These are phyloP conservation scores for Eurypyga helias DNA, from an alignment of 2,113 vertebrate genomes.

Conservation along the genomic window DNA sequence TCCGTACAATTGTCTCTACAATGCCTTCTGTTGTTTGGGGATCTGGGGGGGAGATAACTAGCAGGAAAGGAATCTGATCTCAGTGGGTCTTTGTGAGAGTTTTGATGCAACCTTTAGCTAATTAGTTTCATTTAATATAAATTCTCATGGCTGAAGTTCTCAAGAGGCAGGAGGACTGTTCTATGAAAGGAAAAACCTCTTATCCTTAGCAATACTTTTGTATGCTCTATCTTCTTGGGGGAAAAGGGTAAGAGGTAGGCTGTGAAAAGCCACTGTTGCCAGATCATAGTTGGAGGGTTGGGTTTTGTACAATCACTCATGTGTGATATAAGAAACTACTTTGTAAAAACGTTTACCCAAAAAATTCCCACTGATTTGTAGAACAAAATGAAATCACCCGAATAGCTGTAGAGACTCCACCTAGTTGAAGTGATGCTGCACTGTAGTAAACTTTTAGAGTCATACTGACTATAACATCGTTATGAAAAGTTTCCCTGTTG, in stretches of 20 bases:
- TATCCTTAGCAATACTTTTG: slow-evolving; percentile 28
- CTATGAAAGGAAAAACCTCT: slow-evolving; percentile 53
- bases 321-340: not conserved
- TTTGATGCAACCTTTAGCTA: slow-evolving; percentile 73
- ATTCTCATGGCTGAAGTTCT: slow-evolving; percentile 59
- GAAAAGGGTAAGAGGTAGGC: slow-evolving; percentile 1
- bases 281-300: not conserved
- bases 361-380: not conserved
- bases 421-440: not conserved
- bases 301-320: not conserved
- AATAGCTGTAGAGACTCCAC: not conserved
- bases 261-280: not conserved
- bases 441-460: not conserved
- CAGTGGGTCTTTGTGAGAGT: slow-evolving; percentile 58
- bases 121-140: slow-evolving; percentile 71
- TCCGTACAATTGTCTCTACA: slow-evolving; percentile 57
- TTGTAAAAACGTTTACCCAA: not conserved
- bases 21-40: slow-evolving; percentile 62
- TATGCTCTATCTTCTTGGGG: slow-evolving; percentile 14
- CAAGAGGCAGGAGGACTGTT: slow-evolving; percentile 41
- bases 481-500: not conserved
- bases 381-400: not conserved
- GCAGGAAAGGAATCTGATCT: slow-evolving; percentile 65
- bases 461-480: rapidly evolving
- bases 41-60: slow-evolving; percentile 41